These are phyloP conservation scores for Gymnothorax reevesii DNA, from an alignment of 2,797 vertebrate species.

Conservation along the genomic window DNA sequence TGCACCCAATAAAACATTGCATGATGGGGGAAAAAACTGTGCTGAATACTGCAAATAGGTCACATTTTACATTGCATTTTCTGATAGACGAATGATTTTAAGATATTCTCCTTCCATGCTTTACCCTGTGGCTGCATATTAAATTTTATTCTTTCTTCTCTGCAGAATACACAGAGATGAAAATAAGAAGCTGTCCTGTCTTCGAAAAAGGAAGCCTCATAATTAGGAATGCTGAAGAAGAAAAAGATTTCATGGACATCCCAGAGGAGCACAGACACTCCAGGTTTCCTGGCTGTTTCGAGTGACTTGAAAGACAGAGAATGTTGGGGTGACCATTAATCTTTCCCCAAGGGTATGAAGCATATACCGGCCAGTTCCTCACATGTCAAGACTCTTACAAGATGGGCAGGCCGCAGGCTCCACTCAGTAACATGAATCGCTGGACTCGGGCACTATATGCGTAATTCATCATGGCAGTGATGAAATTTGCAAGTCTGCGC, in stretches of 20 bases:
- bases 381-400: not conserved
- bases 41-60: not conserved
- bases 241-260: slow-evolving; percentile 16
- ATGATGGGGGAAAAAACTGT: not conserved
- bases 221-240: slow-evolving; percentile 26
- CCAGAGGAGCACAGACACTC: slow-evolving; percentile 15
- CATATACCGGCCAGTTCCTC: not conserved
- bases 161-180: slow-evolving; percentile 64
- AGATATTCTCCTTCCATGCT: not conserved
- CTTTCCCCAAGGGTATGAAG: not conserved
- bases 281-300: slow-evolving; percentile 30
- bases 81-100: not conserved
- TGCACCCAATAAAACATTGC: not conserved
- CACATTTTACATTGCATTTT: not conserved
- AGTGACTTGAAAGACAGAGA: slow-evolving; percentile 34
- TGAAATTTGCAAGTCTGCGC: not conserved
- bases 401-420: not conserved
- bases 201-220: slow-evolving; percentile 46
- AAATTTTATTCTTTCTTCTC: slow-evolving; percentile 10
- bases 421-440: not conserved
- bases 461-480: not conserved
- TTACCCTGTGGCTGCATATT: slow-evolving; percentile 30
- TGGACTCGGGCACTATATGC: not conserved
- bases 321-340: slow-evolving; percentile 31
- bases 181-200: slow-evolving; percentile 55